Evolutionary conservation across 2,113 vertebrate genomes (phyloP), one percentile per base, ranked within the genome.

Genomic region (Tyrannus savana): DNA sequence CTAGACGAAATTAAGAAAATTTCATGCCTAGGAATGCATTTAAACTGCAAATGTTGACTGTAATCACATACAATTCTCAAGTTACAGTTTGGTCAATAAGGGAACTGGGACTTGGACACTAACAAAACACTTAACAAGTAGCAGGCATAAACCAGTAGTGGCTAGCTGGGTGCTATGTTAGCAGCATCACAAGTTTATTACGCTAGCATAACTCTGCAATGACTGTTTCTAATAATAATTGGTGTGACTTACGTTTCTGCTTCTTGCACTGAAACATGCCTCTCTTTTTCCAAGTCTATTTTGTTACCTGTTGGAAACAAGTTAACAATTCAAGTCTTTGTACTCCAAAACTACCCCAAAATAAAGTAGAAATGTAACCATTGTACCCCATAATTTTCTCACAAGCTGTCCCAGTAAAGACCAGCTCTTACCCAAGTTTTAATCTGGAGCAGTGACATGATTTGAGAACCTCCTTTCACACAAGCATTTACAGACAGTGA

Each of bases 281-380:
- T 98, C 89, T 99, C 99, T 98, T 99, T 99, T 96, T 99, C 99
- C 98, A 99, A 97, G 96, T 99, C 99, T 87, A 99, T 98, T 98
- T 99, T 99, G 97, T 99, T 99, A 98, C 99, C 99, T 99, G 97
- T 97, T 94, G 74, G 73, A 93, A 81, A 95, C 30, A 97, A 63
- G 71, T 41, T 63, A 73, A 79, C 74, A 15, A 71, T 95, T 95
- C 94, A 95, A 59, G 30, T 24, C 18, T 73, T 58, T 19, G 16
- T 58, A 53, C 10, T 81, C 30, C 39, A 75, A 55, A 93, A 62
- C 44, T 25, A 86, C 19, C 14, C n/a, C 19, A 27, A 77, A 55
- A 69, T 12, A 49, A 82, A 84, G 31, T 31, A 81, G 27, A 55
- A 21, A 47, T 6, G 9, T 21, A 73, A 67, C 42, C 23, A 53